Base-by-base conservation (phyloP, 35 echinoderm and acorn worm genomes). In the Ophioderma brevispina region DNA sequence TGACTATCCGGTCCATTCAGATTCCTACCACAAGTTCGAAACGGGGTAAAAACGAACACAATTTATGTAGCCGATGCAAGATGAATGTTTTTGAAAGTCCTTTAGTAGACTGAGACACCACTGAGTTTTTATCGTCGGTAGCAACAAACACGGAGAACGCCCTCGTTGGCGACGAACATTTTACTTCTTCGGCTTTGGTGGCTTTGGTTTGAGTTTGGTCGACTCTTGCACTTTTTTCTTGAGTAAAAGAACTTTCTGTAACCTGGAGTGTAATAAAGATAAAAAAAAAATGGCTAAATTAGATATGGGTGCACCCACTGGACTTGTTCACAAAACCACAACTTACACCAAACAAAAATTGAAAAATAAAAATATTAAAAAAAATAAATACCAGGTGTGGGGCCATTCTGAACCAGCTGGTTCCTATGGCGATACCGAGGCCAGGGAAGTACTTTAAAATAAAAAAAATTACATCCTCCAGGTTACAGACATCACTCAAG, bases 161-260 rank as follows among this genome's bases (percentile, higher is more conserved):
- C 59, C 59, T 70, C 59, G 59, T 46, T 46, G 41, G 41, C 41
- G 41, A 46, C 15, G 8, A 11, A 70, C 4, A 70, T 15, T 70
- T 70, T 70, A 70, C 59, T 70, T 70, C 59, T 70, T 70, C 59
- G 59, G 59, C 59, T 70, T 70, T 18, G 59, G 59, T 70, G 59
- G 59, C 59, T 70, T 70, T 70, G 59, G 59, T 70, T 70, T 70
- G 59, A 70, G 59, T 70, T 70, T 70, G 17, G 6, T 25, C n/a
- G 17, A 18, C 59, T 70, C 59, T 70, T 70, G 59, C 59, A 70
- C 59, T 70, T 70, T 70, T 70, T 70, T 70, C 59, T 70, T 70
- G 59, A 70, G 59, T 70, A 70, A 70, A 70, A 70, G 59, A 13
- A 70, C 59, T 70, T 70, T 70, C 59, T 70, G 59, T 70, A 70